Base-by-base conservation (phyloP, 2,888 invertebrate genomes). In the Ectobius pallidus region DNA sequence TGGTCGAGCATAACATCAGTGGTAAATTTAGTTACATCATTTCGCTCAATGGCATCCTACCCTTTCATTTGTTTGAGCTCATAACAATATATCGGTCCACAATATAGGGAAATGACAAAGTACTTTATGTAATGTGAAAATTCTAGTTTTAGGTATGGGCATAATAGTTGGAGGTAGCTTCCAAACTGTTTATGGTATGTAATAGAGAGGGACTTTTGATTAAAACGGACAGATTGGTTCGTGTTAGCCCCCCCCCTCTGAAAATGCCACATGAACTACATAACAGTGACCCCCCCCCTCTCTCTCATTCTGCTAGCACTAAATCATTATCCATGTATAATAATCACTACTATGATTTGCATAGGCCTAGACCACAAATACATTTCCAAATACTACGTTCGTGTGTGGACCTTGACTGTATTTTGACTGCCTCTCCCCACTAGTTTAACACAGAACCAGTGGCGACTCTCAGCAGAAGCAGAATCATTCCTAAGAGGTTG, bases 241-340 rank as follows among this genome's bases (percentile, higher is more conserved):
- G 25, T 52, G 4, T 25, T 2, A 2, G n/a, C n/a, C n/a, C n/a
- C n/a, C 49, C 52, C 52, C 39, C 39, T 49, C 49, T 1, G n/a
- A n/a, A 20, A 11, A 20, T 49, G 4, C 49, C 20, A 20, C 4
- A 49, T 11, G 4, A 49, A 1, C 20, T n/a, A n/a, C n/a, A n/a
- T n/a, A n/a, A n/a, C n/a, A n/a, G n/a, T n/a, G n/a, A n/a, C n/a
- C n/a, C n/a, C n/a, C n/a, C 11, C 18, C 3, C 3, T 25, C 52
- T 25, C 20, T 52, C 3, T 52, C 52, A 52, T 22, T 22, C 11
- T 22, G n/a, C n/a, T n/a, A n/a, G n/a, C 52, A 25, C 52, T 22
- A 52, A 52, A 52, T 52, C 25, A 52, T 52, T 52, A 25, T 52
- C 22, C n/a, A n/a, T n/a, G n/a, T 52, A 52, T 2, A 52, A 52